Conservation (phyloP, 1,140 invertebrate genomes). For the Drosophila littoralis region DNA sequence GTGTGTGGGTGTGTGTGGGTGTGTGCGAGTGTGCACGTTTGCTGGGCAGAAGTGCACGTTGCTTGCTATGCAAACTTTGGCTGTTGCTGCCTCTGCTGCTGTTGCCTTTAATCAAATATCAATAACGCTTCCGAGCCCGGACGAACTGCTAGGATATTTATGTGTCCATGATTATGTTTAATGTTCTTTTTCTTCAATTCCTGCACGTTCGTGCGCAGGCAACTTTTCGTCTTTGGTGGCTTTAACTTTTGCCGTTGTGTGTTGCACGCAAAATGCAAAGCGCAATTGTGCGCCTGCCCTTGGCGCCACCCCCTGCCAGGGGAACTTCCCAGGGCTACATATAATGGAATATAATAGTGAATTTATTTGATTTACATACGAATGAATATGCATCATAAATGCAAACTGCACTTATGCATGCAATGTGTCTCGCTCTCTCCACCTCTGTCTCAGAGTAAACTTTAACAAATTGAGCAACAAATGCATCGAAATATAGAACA, state of each 20-base stretch:
- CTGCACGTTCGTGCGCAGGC: neutral
- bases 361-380: conserved; percentile 56
- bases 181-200: conserved; percentile 22
- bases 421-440: conserved; percentile 21
- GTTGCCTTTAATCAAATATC: conserved; percentile 52
- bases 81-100: conserved; percentile 7
- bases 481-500: too few relatives aligned
- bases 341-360: conserved; percentile 48
- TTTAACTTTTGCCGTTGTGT: conserved; percentile 39
- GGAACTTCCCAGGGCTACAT: neutral
- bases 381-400: conserved; percentile 19
- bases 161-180: conserved; percentile 51
- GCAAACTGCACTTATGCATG: conserved; percentile 45
- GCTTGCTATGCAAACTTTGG: conserved; percentile 43
- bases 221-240: conserved; percentile 7
- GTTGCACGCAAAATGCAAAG: conserved; percentile 33
- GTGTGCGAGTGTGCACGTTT: conserved; percentile 17
- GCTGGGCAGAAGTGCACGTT: conserved; percentile 42
- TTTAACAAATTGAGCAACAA: neutral
- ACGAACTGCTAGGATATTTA: conserved; percentile 41
- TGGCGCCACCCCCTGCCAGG: neutral
- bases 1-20: conserved; percentile 17
- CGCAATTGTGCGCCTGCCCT: conserved; percentile 19
- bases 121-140: conserved; percentile 30
- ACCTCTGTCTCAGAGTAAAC: neutral